Evolutionary conservation across 2,113 vertebrate genomes (phyloP), one percentile per base, ranked within the genome.

Genomic region (Mesitornis unicolor): DNA sequence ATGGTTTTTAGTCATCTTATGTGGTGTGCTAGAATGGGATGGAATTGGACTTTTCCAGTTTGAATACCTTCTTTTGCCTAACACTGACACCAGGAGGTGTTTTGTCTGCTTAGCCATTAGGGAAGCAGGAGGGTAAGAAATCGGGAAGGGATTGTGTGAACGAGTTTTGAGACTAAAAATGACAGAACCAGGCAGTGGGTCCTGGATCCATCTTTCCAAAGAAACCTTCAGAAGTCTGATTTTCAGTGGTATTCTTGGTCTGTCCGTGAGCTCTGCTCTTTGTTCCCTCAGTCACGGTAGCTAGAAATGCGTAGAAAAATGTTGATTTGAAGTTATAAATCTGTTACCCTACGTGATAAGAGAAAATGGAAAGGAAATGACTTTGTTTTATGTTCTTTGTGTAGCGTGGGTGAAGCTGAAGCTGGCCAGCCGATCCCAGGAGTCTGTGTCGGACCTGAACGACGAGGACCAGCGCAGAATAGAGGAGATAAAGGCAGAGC

Each of bases 371-470:
- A 60, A 78, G n/a, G 47, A 5, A 81, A 38, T 6, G 21, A 75
- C 59, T 69, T 63, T 94, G 85, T 8, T 94, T 70, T 94, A 16
- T 98, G 22, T 92, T 97, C 85, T 94, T 53, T 96, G 13, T 93
- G 25, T 84, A 99, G 99, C 98, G 45, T 98, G 98, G 98, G 89
- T 98, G 84, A 98, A 98, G 94, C 78, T 98, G 84, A 99, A 98
- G 47, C 69, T 98, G 85, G 97, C 98, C 19, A 98, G 95, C n/a
- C 96, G 89, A 6, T 96, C 80, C 60, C 96, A 97, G 94, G 98
- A 98, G 45, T 50, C 96, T 20, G 88, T 98, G 93, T 79, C 93
- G 13, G 97, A 98, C 85, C 80, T 99, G 92, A 98, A 97, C 40
- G 87, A 96, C 48, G 98, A 99, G 69, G 98, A 98, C 82, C 97